Evolutionary conservation across 2,113 vertebrate genomes (phyloP), one percentile per base, ranked within the genome.

Genomic region (Pollachius pollachius): DNA sequence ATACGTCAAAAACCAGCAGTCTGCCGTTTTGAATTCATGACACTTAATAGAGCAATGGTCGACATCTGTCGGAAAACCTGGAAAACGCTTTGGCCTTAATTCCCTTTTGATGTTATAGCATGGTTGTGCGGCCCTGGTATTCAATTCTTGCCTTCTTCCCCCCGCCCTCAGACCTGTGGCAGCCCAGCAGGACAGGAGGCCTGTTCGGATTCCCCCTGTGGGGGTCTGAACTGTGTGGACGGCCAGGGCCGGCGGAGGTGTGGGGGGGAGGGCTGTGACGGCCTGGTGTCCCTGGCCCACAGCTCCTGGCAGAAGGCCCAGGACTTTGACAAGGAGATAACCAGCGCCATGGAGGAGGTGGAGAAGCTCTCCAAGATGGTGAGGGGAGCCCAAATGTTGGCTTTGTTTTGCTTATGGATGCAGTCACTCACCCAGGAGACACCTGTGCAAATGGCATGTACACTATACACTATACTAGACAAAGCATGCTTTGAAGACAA

Each of bases 361-460:
- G 96, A 98, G 70, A 94, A 95, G 75, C 95, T 99, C 66, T 97
- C 95, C 48, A 94, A 92, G 88, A 94, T 95, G 96, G 97, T 98
- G 92, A 89, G 89, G 15, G 48, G n/a, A 54, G 30, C 34, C n/a
- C 34, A 11, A 41, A 57, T 3, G 54, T 48, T 48, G 2, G 12
- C 41, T 60, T 34, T 34, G 30, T 34, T 34, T 34, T 59, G 17
- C 57, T 17, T 18, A 59, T 18, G n/a, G 19, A 59, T 59, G 17
- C 54, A 57, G 15, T 57, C 15, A 57, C n/a, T 56, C 17, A 58
- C 56, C 18, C 37, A 41, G 37, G 37, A 2, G 37, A 11, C 4
- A 41, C 37, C 37, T 41, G 37, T 13, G 8, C 41, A 9, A 11
- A 48, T 48, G 41, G 41, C 41, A 48, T 48, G 2, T 48, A 48